Conservation (phyloP, 2,113 vertebrate species). For the Pollachius pollachius region DNA sequence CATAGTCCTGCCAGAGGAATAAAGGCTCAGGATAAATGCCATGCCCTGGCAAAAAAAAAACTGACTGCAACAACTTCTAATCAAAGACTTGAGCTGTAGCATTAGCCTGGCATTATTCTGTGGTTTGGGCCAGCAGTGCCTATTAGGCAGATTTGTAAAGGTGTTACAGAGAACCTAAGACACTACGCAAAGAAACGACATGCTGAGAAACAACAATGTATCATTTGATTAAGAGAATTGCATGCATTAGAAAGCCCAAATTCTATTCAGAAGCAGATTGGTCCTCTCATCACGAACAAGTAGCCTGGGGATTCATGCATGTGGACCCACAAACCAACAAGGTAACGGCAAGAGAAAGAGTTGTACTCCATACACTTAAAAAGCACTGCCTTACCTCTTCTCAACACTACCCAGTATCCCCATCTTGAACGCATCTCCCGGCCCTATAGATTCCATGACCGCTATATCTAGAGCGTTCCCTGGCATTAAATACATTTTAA, state of each 20-base stretch:
- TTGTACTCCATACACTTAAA: not conserved
- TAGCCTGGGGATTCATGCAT: conserved; percentile 12
- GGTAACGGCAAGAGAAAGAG: conserved; percentile 2
- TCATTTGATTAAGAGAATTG: not conserved
- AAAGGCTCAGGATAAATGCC: no score
- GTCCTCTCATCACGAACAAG: conserved; percentile 4
- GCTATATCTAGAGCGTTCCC: conserved; percentile 11
- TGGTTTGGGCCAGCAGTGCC: not conserved
- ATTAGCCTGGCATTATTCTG: not conserved
- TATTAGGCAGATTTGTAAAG: not conserved
- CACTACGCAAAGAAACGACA: not conserved
- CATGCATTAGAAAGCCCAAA: not conserved
- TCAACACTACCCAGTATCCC: conserved; percentile 46
- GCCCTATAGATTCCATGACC: conserved; percentile 25
- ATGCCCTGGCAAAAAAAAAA: not conserved
- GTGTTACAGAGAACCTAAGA: conserved; percentile 32
- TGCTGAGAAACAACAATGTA: conserved; percentile 20
- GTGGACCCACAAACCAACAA: not conserved
- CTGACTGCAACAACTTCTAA: not conserved
- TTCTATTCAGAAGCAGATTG: not conserved
- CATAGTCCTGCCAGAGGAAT: no score
- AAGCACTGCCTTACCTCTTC: conserved; percentile 51
- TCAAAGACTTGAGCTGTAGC: not conserved
- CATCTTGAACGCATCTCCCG: conserved; percentile 49
- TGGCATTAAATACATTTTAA: not conserved